phyloP scores from a whole-genome alignment of 2,888 invertebrate genomes.

The Pachydiplax longipennis region DNA sequence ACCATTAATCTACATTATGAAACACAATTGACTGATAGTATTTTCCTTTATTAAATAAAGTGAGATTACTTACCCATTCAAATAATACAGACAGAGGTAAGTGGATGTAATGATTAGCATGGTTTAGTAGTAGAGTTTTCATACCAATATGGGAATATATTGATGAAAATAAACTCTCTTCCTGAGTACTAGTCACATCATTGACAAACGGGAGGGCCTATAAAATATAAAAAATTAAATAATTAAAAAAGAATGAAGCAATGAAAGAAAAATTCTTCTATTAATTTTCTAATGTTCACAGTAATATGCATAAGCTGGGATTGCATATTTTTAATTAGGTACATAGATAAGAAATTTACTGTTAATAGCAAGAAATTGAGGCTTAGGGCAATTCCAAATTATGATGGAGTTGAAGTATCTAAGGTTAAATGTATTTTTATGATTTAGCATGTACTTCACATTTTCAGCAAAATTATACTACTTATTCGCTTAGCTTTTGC shows the following conservation, averaged over 20 bases:
- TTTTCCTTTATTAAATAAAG: no score
- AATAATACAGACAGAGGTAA: slow-evolving; percentile 79
- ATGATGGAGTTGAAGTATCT: no score
- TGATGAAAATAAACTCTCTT: slow-evolving; percentile 63
- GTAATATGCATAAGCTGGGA: neutral
- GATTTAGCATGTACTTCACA: neutral
- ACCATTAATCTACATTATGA: no score
- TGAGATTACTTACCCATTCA: slow-evolving; percentile 67
- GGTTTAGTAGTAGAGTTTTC: slow-evolving; percentile 83
- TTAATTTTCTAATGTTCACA: no score
- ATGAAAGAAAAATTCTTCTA: neutral
- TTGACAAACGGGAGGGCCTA: neutral
- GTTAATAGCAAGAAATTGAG: neutral
- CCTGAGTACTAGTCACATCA: neutral
- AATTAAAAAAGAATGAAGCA: neutral
- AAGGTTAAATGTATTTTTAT: no score
- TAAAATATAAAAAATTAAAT: no score
- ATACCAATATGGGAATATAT: slow-evolving; percentile 78
- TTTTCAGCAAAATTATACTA: neutral
- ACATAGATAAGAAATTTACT: neutral
- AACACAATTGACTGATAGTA: no score
- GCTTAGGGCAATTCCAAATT: neutral
- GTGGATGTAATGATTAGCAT: slow-evolving; percentile 83
- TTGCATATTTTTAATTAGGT: neutral
- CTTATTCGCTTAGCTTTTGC: neutral